A percentile compares a stretch with the other conserved stretches of the same genome.
Evolutionary conservation across 1,140 invertebrate genomes (phyloP).

Genomic region (Leptopilina clavipes): DNA sequence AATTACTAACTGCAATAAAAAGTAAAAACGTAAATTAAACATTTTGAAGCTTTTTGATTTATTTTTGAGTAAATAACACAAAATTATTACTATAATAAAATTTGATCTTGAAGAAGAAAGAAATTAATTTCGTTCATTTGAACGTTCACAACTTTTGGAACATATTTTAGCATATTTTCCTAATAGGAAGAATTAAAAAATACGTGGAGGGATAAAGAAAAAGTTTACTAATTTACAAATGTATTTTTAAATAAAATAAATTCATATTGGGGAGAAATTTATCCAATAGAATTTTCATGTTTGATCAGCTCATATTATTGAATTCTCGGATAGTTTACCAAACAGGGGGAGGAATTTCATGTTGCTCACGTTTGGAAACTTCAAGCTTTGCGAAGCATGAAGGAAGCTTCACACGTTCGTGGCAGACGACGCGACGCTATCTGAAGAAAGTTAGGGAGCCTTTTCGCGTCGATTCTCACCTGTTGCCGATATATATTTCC

Average conservation of each 20-base stretch:
- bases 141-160: no score
- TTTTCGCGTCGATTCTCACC: constrained; percentile 45
- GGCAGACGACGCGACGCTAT: constrained; percentile 13
- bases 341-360: constrained; percentile 22
- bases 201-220: no score
- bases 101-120: no score
- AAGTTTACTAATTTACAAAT: no score
- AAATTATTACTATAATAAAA: no score
- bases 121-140: no score
- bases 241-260: neutral
- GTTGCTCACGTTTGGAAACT: constrained; percentile 32
- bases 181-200: no score
- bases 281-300: constrained; percentile 1
- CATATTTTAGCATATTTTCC: no score
- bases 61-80: no score
- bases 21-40: no score
- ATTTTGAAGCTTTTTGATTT: no score
- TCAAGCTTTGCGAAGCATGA: constrained; percentile 19
- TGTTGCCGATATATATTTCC: constrained; percentile 39
- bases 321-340: constrained; percentile 13
- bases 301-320: neutral
- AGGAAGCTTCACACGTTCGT: constrained; percentile 19
- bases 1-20: no score
- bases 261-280: neutral
- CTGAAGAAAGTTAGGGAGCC: constrained; percentile 51